Conservation (phyloP, 2,113 vertebrate genomes). For the Pedionomus torquatus region DNA sequence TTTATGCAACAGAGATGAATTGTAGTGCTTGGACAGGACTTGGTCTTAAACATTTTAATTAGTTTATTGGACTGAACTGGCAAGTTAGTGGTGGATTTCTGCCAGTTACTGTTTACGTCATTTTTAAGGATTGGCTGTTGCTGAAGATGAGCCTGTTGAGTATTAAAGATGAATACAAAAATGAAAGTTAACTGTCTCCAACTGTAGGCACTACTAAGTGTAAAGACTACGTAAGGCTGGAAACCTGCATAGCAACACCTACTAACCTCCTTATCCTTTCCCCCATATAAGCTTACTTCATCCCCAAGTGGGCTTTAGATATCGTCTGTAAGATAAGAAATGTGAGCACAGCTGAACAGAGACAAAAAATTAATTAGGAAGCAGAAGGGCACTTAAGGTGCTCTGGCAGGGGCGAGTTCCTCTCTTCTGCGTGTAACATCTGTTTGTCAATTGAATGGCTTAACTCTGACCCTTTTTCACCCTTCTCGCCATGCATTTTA, state of each 20-base stretch:
- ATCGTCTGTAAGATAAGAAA: neutral
- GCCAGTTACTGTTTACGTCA: neutral
- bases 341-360: neutral
- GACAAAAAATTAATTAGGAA: neutral
- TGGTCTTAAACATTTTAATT: conserved; percentile 30
- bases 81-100: neutral
- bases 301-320: neutral
- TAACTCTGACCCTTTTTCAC: neutral
- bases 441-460: neutral
- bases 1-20: neutral
- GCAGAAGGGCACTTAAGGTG: neutral
- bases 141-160: neutral
- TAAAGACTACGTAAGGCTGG: neutral
- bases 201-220: neutral
- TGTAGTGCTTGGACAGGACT: neutral
- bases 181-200: neutral
- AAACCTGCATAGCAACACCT: neutral
- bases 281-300: neutral
- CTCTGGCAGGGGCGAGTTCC: neutral
- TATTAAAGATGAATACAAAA: neutral
- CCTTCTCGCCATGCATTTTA: neutral
- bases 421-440: neutral
- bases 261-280: neutral
- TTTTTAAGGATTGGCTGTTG: neutral
- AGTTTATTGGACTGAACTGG: neutral